phyloP scores from a whole-genome alignment of 2,888 invertebrate genomes.

The Stenodema calcarata region DNA sequence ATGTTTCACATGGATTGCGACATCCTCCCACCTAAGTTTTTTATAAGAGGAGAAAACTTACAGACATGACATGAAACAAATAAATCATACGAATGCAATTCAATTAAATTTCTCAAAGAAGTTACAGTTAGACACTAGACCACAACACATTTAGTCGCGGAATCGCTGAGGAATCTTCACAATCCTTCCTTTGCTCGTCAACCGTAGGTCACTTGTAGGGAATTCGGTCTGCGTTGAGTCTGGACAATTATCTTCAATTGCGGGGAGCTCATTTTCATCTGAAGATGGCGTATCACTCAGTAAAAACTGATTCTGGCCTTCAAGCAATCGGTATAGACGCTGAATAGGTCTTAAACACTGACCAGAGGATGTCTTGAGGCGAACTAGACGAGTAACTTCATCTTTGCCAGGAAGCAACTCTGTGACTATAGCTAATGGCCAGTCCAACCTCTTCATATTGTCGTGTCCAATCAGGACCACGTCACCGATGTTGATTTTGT shows the following conservation, averaged over 20 bases:
- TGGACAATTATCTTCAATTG: too few species aligned
- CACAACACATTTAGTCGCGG: too few species aligned
- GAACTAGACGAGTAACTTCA: conserved; percentile 9
- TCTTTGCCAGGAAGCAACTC: conserved; percentile 26
- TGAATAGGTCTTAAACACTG: neutral
- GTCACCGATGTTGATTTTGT: conserved; percentile 10
- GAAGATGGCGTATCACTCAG: too few species aligned
- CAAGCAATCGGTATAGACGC: neutral
- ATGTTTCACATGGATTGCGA: neutral
- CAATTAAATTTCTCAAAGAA: too few species aligned
- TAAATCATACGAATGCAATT: neutral
- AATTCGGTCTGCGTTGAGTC: too few species aligned
- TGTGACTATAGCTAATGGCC: conserved; percentile 18
- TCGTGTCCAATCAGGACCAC: conserved; percentile 39
- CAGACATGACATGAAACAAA: neutral
- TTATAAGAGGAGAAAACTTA: neutral
- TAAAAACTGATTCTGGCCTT: too few species aligned
- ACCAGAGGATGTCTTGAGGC: conserved; percentile 21
- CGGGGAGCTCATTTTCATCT: too few species aligned
- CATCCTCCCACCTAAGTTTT: neutral
- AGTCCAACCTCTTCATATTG: conserved; percentile 31
- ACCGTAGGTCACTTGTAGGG: too few species aligned
- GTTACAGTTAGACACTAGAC: too few species aligned
- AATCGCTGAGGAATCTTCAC: too few species aligned
- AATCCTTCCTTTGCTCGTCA: too few species aligned